Evolutionary conservation across 2,888 invertebrate genomes (phyloP).

Genomic region (Nomada fabriciana): DNA sequence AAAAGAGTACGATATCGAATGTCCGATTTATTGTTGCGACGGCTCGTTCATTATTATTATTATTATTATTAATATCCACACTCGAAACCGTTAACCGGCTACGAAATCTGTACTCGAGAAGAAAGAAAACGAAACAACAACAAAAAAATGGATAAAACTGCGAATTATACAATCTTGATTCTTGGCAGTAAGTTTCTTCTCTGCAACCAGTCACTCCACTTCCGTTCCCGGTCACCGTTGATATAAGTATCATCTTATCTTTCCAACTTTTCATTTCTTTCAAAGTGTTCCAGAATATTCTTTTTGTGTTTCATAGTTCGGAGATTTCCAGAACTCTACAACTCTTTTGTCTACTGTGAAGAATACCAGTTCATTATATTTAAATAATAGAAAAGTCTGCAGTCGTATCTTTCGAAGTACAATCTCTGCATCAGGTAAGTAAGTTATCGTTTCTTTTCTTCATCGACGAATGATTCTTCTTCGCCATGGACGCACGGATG

Average conservation of each 20-base stretch:
- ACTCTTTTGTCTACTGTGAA: no score
- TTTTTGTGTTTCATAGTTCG: not conserved
- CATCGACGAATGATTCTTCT: no score
- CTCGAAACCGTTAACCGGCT: conserved; percentile 65
- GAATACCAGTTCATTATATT: no score
- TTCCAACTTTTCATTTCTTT: not conserved
- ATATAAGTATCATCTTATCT: not conserved
- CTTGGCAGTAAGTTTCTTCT: conserved; percentile 64
- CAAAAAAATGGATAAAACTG: conserved; percentile 68
- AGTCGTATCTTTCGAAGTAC: no score
- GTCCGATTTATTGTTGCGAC: conserved; percentile 68
- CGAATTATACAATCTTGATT: conserved; percentile 81
- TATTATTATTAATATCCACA: conserved; percentile 70
- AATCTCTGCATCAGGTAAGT: no score
- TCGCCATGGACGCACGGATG: no score
- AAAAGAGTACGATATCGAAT: conserved; percentile 54
- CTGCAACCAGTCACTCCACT: not conserved
- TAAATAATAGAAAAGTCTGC: no score
- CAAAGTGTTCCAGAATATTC: not conserved
- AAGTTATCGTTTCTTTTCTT: no score
- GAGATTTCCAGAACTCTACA: not conserved
- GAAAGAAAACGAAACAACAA: conserved; percentile 39
- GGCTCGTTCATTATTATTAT: conserved; percentile 56
- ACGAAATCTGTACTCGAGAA: conserved; percentile 75
- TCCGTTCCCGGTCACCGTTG: not conserved